A percentile compares a stretch with the other conserved stretches of the same genome.
These are phyloP conservation scores for Suricata suricatta DNA, from an alignment of 2,113 vertebrate species.

Conservation along the genomic window DNA sequence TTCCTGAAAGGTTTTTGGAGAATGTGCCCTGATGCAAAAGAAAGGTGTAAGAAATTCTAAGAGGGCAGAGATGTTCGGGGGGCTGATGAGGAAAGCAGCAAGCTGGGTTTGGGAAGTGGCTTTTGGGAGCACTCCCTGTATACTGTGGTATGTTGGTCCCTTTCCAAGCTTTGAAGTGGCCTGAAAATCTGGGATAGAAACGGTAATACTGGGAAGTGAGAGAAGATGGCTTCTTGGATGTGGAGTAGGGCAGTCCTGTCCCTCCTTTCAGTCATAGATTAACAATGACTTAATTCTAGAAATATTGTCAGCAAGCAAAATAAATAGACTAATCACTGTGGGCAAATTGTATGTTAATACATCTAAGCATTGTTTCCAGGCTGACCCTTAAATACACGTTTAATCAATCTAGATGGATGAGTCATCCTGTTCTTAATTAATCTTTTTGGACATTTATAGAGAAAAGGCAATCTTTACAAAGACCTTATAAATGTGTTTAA, in stretches of 20 bases:
- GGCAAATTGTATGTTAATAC: constrained; percentile 80
- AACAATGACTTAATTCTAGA: constrained; percentile 84
- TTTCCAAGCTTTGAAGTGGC: background rate
- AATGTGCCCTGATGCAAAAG: background rate
- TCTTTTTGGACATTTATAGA: constrained; percentile 77
- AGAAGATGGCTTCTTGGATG: constrained; percentile 32
- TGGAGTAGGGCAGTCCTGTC: constrained; percentile 66
- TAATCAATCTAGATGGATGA: constrained; percentile 78
- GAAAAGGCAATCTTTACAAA: constrained; percentile 72
- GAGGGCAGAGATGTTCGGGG: background rate
- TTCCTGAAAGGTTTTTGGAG: background rate
- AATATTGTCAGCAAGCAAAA: constrained; percentile 84
- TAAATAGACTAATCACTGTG: constrained; percentile 83
- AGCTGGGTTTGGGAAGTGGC: background rate
- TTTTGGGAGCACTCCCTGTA: background rate
- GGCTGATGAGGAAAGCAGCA: background rate
- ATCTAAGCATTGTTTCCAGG: constrained; percentile 75
- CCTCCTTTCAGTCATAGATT: constrained; percentile 79
- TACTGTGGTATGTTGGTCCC: background rate
- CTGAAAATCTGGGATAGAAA: background rate
- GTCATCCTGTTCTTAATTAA: constrained; percentile 69
- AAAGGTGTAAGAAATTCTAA: background rate
- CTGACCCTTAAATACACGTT: constrained; percentile 77
- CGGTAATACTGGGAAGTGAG: background rate
- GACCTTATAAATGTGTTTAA: constrained; percentile 48